Evolutionary conservation across 2,797 vertebrate genomes (phyloP), one percentile per base, ranked within the genome.

Genomic region (Chaetophractus vellerosus): DNA sequence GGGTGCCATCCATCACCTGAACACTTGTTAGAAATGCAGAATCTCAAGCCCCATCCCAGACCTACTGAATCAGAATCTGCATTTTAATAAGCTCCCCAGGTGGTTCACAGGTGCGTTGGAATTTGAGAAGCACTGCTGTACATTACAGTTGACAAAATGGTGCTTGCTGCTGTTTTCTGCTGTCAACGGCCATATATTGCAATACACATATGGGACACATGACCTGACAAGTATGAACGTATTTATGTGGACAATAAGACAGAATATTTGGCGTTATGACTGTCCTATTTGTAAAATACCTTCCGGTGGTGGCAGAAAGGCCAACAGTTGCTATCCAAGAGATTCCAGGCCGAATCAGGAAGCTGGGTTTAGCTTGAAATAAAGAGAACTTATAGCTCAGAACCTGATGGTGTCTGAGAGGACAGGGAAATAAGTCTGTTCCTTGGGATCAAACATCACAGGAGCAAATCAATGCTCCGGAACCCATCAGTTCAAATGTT

Each of bases 351-450:
- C 69, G 55, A 90, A 92, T 79, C 24, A 69, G 21, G 31, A 85
- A 85, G 52, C 50, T 90, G 16, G 15, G 16, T 31, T 94, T 93
- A 89, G 26, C 41, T 31, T 66, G 28, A 93, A 84, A 26, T 85
- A 81, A 90, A 93, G 33, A 95, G 33, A 96, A 96, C 50, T 71
- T 88, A 41, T 0, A 48, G 15, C 21, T 92, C 81, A 38, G 48
- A 89, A 82, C 5, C 55, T 16, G 4, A 76, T 50, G 19, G 9
- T 36, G 28, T 88, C 50, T 93, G 24, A 50, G 33, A 76, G 69
- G 26, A 69, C 9, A 61, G 26, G 52, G 31, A 41, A 81, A n/a
- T 9, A 36, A 80, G 26, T 93, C 59, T 76, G 9, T 85, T 85
- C 10, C 81, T 92, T 93, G 28, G 41, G 52, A 78, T 12, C n/a